These are phyloP conservation scores for Antennarius striatus DNA, from an alignment of 2,113 vertebrate genomes.

Conservation along the genomic window DNA sequence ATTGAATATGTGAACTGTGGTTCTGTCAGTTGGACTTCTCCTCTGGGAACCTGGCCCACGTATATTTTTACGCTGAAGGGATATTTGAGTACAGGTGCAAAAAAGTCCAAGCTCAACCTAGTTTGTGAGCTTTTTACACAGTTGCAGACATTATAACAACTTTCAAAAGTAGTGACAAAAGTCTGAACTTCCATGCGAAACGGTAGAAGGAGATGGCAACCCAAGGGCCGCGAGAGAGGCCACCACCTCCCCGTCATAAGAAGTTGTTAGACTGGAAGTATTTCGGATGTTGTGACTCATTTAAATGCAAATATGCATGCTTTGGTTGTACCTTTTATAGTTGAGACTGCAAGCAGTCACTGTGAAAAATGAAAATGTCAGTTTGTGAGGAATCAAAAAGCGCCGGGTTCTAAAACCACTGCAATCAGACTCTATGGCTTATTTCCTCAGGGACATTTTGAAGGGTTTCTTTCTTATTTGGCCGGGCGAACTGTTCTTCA, in stretches of 20 bases:
- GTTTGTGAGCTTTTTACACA: neutral
- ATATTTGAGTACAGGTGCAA: constrained; percentile 1
- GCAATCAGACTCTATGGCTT: constrained; percentile 42
- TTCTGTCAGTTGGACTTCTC: constrained; percentile 6
- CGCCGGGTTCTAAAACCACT: constrained; percentile 25
- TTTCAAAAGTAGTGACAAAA: constrained; percentile 2
- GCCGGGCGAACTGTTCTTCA: constrained; percentile 38
- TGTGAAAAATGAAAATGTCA: constrained; percentile 39
- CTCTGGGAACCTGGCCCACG: neutral
- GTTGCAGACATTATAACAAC: neutral
- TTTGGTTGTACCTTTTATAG: constrained; percentile 9
- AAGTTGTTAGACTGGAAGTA: neutral
- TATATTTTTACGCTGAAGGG: neutral
- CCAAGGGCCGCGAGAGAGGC: neutral
- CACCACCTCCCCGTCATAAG: too few relatives aligned
- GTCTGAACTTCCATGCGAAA: constrained; percentile 2
- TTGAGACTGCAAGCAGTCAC: constrained; percentile 2
- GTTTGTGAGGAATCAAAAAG: constrained; percentile 42
- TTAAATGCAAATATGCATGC: constrained; percentile 23
- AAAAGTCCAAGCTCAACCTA: neutral
- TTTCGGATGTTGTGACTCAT: constrained; percentile 14
- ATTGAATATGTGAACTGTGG: constrained; percentile 16
- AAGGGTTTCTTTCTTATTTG: constrained; percentile 27
- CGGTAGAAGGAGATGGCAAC: neutral
- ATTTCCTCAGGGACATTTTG: constrained; percentile 25